phyloP scores from a whole-genome alignment of 2,888 invertebrate species.

The Apodemia duryi region DNA sequence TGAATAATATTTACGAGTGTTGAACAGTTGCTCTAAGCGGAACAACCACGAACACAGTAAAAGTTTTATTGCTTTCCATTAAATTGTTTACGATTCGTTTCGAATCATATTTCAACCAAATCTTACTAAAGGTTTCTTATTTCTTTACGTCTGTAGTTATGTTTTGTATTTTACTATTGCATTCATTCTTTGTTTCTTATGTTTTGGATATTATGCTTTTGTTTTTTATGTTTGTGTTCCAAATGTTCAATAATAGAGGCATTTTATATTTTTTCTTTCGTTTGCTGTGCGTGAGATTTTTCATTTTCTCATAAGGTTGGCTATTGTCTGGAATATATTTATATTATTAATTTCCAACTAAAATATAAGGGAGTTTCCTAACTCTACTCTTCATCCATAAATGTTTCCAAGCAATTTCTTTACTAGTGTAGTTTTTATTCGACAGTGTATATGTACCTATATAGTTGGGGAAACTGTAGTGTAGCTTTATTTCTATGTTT shows the following conservation, averaged over 20 bases:
- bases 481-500: too few relatives aligned
- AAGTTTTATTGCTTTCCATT: slow-evolving; percentile 55
- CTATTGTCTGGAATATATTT: neutral
- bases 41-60: slow-evolving; percentile 30
- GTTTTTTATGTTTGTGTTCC: slow-evolving; percentile 9
- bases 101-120: slow-evolving; percentile 37
- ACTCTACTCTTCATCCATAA: too few relatives aligned
- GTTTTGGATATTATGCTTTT: slow-evolving; percentile 10
- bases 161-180: slow-evolving; percentile 8
- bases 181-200: slow-evolving; percentile 9
- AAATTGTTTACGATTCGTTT: slow-evolving; percentile 55
- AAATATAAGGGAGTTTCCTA: neutral
- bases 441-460: too few relatives aligned
- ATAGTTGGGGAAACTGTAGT: too few relatives aligned
- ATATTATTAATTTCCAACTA: neutral
- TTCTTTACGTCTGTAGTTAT: slow-evolving; percentile 14
- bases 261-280: neutral
- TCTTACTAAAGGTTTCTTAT: slow-evolving; percentile 18
- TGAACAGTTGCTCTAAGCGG: slow-evolving; percentile 31
- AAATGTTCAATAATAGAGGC: neutral
- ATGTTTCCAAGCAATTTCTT: too few relatives aligned
- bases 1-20: slow-evolving; percentile 53
- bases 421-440: too few relatives aligned
- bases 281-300: neutral
- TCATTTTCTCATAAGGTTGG: neutral